Base-by-base conservation (phyloP, 2,888 invertebrate genomes). In the Synergus gifuensis region DNA sequence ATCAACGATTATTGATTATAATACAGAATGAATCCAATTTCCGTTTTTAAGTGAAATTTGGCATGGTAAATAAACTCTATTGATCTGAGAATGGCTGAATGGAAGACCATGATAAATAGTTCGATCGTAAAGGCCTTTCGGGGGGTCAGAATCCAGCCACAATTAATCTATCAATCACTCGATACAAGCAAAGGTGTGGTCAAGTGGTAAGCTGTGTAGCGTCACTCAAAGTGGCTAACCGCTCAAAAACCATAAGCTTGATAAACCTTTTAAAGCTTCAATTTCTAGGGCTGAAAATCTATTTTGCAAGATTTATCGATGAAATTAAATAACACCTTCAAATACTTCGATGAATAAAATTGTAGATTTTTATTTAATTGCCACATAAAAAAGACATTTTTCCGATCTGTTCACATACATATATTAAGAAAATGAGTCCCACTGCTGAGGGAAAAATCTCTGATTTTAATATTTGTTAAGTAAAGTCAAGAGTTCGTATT, bases 181-280 rank as follows among this genome's bases (percentile, higher is more conserved):
- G 83, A 80, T 69, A 78, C 76, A 82, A 82, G 84, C 9, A 54
- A 36, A 87, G 88, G 88, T 86, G 89, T 87, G 92, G 92, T 92
- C 92, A 92, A 92, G 92, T 92, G 92, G 92, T 90, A 91, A 91
- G 88, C 88, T 90, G 90, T 92, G 92, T 92, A 84, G 82, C 67
- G 73, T 73, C 73, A 73, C 73, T 73, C 73, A 73, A 73, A 73
- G 14, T 54, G 36, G 36, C 49, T 73, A 73, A 73, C 36, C 85
- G 83, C 79, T 58, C 42, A 62, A 28, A 81, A 69, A 49, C 28
- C 28, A 16, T 16, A 67, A 44, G 14, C 14, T 22, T 67, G 54
- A 54, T n/a, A n/a, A 28, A 60, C 22, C 60, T 60, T 22, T 5
- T 60, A 14, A 60, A 60, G 60, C 60, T 60, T 5, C 60, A 28